phyloP scores from a whole-genome alignment of 2,888 invertebrate species.

The Phaedon cochleariae region DNA sequence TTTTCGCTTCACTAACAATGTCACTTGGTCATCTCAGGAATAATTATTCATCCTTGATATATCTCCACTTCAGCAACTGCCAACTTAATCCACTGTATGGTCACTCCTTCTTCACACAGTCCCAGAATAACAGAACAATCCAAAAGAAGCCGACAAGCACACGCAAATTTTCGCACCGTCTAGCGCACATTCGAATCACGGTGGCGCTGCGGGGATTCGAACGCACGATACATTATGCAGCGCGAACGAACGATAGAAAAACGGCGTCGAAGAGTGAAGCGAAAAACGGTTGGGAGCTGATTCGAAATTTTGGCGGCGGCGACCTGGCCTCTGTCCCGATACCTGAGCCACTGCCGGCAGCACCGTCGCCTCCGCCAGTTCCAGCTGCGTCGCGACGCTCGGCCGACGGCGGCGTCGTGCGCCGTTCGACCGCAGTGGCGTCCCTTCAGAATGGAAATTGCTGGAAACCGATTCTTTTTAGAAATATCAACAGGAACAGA shows the following conservation, averaged over 20 bases:
- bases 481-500: too few species aligned
- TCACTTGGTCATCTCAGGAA: neutral
- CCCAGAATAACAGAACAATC: too few species aligned
- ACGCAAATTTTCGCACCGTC: too few species aligned
- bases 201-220: neutral
- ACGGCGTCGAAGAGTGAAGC: neutral
- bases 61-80: too few species aligned
- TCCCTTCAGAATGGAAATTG: neutral
- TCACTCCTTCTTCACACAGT: too few species aligned
- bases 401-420: neutral
- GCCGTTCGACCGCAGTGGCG: neutral
- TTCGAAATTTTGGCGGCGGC: neutral
- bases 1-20: neutral
- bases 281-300: too few species aligned
- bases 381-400: neutral
- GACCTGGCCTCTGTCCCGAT: neutral
- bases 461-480: too few species aligned
- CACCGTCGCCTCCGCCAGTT: slow-evolving; percentile 1
- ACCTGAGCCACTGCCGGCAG: neutral
- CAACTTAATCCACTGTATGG: too few species aligned
- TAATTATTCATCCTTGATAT: neutral
- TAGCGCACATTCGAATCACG: too few species aligned
- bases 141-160: too few species aligned
- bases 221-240: neutral
- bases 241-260: too few species aligned